Percentiles rank a stretch among this genome's conserved stretches.
Evolutionary conservation across 2,113 vertebrate genomes (phyloP).

Genomic region (Prinia subflava): DNA sequence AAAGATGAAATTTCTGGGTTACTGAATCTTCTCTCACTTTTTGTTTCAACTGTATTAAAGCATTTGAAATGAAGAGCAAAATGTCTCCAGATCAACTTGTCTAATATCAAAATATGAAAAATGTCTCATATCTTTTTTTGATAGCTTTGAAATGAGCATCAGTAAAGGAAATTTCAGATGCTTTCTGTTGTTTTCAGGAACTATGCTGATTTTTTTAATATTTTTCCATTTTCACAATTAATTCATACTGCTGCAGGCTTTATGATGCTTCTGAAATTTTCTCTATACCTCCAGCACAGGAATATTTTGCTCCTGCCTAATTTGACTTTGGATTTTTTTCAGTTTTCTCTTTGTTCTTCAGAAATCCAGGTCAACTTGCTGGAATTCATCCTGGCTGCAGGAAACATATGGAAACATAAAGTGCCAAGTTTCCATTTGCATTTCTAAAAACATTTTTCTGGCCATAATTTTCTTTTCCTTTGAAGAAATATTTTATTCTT

Average conservation of each 20-base stretch:
- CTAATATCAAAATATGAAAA: background rate
- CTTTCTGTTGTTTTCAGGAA: background rate
- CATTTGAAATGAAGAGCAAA: background rate
- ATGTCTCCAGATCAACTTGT: background rate
- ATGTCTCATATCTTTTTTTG: background rate
- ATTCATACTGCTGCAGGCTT: background rate
- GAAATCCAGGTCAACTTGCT: background rate
- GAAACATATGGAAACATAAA: background rate
- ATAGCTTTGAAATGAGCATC: background rate
- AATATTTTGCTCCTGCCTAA: background rate
- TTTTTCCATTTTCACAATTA: background rate
- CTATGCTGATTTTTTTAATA: background rate
- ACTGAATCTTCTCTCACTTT: background rate
- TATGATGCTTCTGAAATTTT: background rate
- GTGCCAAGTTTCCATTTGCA: background rate
- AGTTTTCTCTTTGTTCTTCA: background rate
- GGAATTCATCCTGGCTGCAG: background rate
- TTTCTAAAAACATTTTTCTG: slow-evolving; percentile 5
- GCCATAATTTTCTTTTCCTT: background rate
- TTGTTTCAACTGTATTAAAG: background rate
- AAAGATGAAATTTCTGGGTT: background rate
- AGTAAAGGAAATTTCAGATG: background rate
- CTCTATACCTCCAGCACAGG: background rate
- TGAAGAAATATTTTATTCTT: background rate
- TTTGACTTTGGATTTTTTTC: background rate